Conservation (phyloP, 2,113 vertebrate genomes). For the Nestor notabilis region DNA sequence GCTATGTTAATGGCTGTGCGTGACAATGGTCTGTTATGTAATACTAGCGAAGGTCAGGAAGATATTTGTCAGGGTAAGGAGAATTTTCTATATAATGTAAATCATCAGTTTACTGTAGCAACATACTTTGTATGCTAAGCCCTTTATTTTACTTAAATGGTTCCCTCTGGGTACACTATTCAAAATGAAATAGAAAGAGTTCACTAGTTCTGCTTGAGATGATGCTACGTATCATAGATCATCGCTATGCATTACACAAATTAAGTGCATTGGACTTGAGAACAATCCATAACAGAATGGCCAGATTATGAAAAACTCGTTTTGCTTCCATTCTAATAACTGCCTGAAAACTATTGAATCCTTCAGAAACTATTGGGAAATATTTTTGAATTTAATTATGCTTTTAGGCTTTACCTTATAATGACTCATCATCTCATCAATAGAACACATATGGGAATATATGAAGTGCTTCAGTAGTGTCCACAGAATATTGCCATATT, state of each 20-base stretch:
- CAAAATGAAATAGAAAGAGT: conserved; percentile 31
- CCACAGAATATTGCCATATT: background rate
- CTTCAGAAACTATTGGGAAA: conserved; percentile 21
- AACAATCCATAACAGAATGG: conserved; percentile 30
- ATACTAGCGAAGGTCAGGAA: conserved; percentile 55
- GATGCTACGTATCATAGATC: background rate
- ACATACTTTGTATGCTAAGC: conserved; percentile 34
- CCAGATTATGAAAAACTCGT: conserved; percentile 36
- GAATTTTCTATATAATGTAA: conserved; percentile 58
- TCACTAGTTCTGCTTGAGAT: conserved; percentile 40
- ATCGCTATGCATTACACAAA: conserved; percentile 46
- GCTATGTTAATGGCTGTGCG: conserved; percentile 31
- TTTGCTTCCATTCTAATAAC: conserved; percentile 41
- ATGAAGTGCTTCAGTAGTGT: background rate
- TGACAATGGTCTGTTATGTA: conserved; percentile 31
- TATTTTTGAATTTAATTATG: conserved; percentile 28
- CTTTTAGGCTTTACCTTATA: conserved; percentile 25
- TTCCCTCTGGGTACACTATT: conserved; percentile 34
- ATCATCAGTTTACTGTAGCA: conserved; percentile 39
- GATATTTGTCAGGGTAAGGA: conserved; percentile 57
- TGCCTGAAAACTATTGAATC: conserved; percentile 32
- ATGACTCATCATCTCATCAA: background rate
- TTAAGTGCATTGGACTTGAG: background rate
- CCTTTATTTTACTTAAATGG: conserved; percentile 29
- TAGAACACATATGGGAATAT: background rate